phyloP scores from a whole-genome alignment of 2,888 invertebrate genomes.

The Drosophila prolongata region DNA sequence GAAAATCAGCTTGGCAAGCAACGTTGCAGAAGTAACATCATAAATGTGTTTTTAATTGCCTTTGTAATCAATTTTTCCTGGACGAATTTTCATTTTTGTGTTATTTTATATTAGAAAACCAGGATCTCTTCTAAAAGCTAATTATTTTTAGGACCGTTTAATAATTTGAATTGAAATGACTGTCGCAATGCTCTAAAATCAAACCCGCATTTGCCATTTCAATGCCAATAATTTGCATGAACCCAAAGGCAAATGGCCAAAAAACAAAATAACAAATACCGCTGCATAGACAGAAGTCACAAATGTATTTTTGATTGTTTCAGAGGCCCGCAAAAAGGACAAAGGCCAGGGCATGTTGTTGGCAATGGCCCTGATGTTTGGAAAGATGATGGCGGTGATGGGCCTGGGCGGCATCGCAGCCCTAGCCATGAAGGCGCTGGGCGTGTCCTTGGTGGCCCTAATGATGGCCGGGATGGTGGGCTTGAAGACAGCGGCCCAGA shows the following conservation, averaged over 20 bases:
- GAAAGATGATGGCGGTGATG: constrained; percentile 90
- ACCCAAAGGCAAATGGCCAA: background rate
- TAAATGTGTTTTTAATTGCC: constrained; percentile 1
- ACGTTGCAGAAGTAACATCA: too few species aligned
- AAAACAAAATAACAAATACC: constrained; percentile 1
- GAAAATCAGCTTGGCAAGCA: too few species aligned
- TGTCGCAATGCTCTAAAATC: constrained; percentile 4
- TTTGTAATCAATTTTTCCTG: background rate
- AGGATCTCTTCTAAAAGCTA: background rate
- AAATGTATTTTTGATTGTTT: constrained; percentile 35
- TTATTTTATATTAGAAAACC: background rate
- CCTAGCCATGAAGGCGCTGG: constrained; percentile 91
- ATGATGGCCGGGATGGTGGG: constrained; percentile 91
- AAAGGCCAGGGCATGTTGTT: constrained; percentile 87
- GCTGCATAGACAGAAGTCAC: constrained; percentile 9
- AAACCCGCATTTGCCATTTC: background rate
- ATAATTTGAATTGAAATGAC: background rate
- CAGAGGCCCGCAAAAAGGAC: constrained; percentile 88
- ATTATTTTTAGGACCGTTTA: constrained; percentile 1
- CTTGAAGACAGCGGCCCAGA: constrained; percentile 89
- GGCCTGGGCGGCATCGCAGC: constrained; percentile 91
- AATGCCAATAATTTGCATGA: constrained; percentile 7
- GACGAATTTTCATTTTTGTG: background rate
- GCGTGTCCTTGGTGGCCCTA: constrained; percentile 89
- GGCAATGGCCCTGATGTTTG: constrained; percentile 89